Evolutionary conservation across 2,888 invertebrate species (phyloP), one percentile per base, ranked within the genome.

Genomic region (Callosobruchus maculatus): DNA sequence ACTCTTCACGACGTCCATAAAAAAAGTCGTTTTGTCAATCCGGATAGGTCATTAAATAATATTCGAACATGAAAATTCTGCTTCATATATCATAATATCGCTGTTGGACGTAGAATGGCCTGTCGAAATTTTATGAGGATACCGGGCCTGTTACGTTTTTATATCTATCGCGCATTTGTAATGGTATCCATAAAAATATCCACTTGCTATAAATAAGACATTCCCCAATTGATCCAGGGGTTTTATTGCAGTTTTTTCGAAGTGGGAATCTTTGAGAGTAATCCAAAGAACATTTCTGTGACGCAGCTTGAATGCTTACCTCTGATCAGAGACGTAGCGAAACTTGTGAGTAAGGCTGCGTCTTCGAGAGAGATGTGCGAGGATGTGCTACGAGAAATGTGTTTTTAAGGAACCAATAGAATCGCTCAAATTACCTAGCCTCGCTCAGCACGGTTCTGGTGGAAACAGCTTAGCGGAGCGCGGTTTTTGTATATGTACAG

Each of bases 41-140:
- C 49, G 13, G 74, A 77, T 77, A 75, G 77, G 72, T 77, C 77
- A 77, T 77, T 77, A 75, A 77, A 77, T 73, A 77, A 75, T 77
- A 75, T 77, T 72, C 73, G 72, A 77, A 75, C 75, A 70, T 74
- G 73, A 75, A 77, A 74, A 70, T 72, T 74, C 74, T 73, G 70
- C 69, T 31, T 75, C 71, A 22, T 74, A 73, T 72, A 75, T 74
- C 73, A 77, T 74, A 74, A n/a, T 73, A 67, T 69, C 74, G 71
- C 74, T 72, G 74, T 73, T 73, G 74, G 75, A 72, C 72, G 73
- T 31, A 71, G 74, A 76, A 75, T 49, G 72, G 74, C 72, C 74
- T 75, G 74, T 76, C 78, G 76, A 74, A 76, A 68, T 77, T 75
- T 77, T 75, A 77, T 76, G 72, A 75, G 69, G 49, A 73, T 22